Evolutionary conservation across 2,113 vertebrate genomes (phyloP).

Genomic region (Castor canadensis): DNA sequence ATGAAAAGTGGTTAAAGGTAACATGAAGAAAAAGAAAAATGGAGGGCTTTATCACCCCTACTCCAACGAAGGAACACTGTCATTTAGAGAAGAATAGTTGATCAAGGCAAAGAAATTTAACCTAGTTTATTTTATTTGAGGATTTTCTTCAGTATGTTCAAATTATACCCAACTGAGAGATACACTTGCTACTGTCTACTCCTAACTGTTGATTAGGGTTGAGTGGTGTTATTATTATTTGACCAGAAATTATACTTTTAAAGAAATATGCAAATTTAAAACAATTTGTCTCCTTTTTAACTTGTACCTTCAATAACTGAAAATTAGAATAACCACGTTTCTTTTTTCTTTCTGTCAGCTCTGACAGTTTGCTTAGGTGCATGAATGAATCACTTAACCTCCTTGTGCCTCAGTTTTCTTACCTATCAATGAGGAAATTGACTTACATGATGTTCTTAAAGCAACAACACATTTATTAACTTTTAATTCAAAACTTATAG

Average conservation of each 20-base stretch:
- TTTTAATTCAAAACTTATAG: not conserved
- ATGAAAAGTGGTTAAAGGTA: not conserved
- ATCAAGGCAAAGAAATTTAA: not conserved
- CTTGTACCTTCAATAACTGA: not conserved
- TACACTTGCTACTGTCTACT: not conserved
- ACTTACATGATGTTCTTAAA: not conserved
- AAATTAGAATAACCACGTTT: not conserved
- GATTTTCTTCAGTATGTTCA: not conserved
- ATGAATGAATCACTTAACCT: not conserved
- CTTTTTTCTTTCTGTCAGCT: not conserved
- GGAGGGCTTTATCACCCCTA: not conserved
- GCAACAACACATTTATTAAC: not conserved
- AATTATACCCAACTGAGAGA: not conserved
- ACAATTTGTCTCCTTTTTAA: not conserved
- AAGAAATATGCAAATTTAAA: not conserved
- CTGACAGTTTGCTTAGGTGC: not conserved
- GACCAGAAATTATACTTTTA: not conserved
- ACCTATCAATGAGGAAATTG: not conserved
- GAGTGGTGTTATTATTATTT: not conserved
- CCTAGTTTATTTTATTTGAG: not conserved
- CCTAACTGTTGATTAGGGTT: not conserved
- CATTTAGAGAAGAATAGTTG: not conserved
- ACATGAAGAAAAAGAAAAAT: not conserved
- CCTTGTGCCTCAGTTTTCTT: slow-evolving; percentile 11
- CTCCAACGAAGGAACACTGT: not conserved